Evolutionary conservation across 1,140 invertebrate genomes (phyloP).

Genomic region (Drosophila subobscura): DNA sequence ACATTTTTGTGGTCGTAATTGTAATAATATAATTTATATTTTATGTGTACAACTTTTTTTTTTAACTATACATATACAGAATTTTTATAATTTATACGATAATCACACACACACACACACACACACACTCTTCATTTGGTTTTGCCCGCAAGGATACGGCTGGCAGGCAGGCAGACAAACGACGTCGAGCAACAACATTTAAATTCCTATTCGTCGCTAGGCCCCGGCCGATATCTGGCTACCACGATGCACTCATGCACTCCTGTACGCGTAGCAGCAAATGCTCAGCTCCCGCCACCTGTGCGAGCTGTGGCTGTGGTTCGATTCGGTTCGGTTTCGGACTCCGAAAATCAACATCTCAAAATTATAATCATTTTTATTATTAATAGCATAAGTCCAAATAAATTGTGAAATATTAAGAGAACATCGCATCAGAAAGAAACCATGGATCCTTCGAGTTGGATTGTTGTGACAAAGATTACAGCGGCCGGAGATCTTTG

Average conservation of each 20-base stretch:
- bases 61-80: conserved; percentile 78
- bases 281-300: not conserved
- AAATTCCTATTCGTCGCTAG: conserved; percentile 26
- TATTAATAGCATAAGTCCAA: conserved; percentile 73
- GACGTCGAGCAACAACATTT: conserved; percentile 48
- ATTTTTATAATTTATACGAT: conserved; percentile 80
- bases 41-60: conserved; percentile 78
- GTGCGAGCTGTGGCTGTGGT: no score
- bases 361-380: conserved; percentile 80
- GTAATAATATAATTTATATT: conserved; percentile 82
- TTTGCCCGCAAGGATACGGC: conserved; percentile 30
- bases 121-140: conserved; percentile 65
- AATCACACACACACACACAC: conserved; percentile 47
- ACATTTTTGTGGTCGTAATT: conserved; percentile 77
- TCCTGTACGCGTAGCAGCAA: conserved; percentile 15
- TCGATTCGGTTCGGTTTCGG: no score
- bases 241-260: conserved; percentile 9
- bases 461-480: conserved; percentile 5
- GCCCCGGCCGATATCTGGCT: conserved; percentile 10
- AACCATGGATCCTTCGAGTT: conserved; percentile 7
- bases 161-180: not conserved
- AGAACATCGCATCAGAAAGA: conserved; percentile 52
- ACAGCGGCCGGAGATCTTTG: not conserved
- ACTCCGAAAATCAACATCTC: conserved; percentile 57
- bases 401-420: conserved; percentile 80